Conservation (phyloP, 2,113 vertebrate genomes). For the Mustela nigripes region DNA sequence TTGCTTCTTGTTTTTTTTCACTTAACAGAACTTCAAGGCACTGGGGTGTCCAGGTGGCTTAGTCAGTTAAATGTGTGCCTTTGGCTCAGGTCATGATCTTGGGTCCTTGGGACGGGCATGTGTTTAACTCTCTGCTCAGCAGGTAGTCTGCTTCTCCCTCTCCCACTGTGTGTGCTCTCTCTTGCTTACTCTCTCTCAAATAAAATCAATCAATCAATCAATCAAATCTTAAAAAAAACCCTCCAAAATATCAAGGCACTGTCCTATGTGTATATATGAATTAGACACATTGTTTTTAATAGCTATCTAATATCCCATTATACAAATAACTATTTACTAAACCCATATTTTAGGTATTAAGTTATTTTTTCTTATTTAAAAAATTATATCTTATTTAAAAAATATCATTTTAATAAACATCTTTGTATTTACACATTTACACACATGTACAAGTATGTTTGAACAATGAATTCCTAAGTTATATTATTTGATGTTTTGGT, state of each 20-base stretch:
- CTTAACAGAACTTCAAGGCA: not conserved
- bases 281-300: not conserved
- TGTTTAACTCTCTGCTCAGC: not conserved
- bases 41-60: not conserved
- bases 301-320: not conserved
- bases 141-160: not conserved
- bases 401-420: not conserved
- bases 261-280: not conserved
- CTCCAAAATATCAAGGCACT: not conserved
- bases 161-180: not conserved
- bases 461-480: not conserved
- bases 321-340: not conserved
- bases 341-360: not conserved
- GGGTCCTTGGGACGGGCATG: not conserved
- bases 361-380: not conserved
- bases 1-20: not conserved
- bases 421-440: not conserved
- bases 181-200: not conserved
- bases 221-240: not conserved
- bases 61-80: not conserved
- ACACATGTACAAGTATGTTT: not conserved
- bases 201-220: not conserved
- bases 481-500: not conserved
- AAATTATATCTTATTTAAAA: not conserved
- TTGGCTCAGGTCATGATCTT: not conserved